Evolutionary conservation across 2,113 vertebrate species (phyloP).

Genomic region (Origma solitaria): DNA sequence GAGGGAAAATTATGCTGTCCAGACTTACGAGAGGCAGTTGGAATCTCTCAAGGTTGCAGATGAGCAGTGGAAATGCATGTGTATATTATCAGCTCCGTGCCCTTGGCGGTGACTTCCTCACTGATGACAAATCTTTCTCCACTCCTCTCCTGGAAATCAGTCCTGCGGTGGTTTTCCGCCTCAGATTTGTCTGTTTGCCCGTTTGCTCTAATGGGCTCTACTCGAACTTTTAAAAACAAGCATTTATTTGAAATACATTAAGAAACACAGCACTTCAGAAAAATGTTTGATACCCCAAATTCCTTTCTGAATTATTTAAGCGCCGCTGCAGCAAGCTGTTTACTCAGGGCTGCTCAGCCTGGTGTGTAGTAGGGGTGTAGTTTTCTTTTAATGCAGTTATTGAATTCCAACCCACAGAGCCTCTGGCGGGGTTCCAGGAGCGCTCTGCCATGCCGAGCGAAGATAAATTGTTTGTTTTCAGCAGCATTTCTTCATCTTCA

Average conservation of each 20-base stretch:
- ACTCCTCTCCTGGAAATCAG: background rate
- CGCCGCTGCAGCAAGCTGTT: background rate
- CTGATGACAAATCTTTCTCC: slow-evolving; percentile 14
- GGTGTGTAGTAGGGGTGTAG: background rate
- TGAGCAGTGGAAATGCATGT: background rate
- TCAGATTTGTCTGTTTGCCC: background rate
- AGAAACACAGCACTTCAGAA: background rate
- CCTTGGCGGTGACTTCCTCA: slow-evolving; percentile 38
- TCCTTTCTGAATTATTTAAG: background rate
- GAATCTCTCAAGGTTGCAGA: slow-evolving; percentile 49
- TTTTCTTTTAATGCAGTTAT: background rate
- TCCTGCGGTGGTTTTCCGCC: background rate
- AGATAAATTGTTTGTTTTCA: slow-evolving; percentile 61
- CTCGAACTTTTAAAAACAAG: background rate
- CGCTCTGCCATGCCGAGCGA: background rate
- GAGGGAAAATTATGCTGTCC: slow-evolving; percentile 1
- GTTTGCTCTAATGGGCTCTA: background rate
- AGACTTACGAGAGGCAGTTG: slow-evolving; percentile 12
- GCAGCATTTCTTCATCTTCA: slow-evolving; percentile 52
- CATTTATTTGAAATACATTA: background rate
- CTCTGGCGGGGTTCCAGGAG: slow-evolving; percentile 4
- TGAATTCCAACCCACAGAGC: slow-evolving; percentile 6
- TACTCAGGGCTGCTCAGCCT: background rate
- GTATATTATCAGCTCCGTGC: slow-evolving; percentile 20
- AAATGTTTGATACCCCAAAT: background rate